A percentile compares a stretch with the other conserved stretches of the same genome.
phyloP scores from a whole-genome alignment of 2,113 vertebrate genomes.

The Struthidea cinerea region DNA sequence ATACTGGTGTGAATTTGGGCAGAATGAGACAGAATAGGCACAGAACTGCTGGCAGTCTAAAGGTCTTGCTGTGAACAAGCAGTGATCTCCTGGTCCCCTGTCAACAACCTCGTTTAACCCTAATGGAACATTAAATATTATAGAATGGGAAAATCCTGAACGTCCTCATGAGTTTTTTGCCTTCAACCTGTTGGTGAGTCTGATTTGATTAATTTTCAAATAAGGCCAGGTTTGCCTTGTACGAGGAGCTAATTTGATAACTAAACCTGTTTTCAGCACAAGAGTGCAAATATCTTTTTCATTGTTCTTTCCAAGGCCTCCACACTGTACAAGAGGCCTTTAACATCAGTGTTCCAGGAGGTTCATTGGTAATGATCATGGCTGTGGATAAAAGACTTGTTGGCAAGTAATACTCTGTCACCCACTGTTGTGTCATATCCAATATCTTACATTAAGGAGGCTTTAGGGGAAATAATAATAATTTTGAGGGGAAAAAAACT shows the following conservation, averaged over 20 bases:
- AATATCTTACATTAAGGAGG: background rate
- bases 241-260: conserved; percentile 67
- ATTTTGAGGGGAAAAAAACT: conserved; percentile 35
- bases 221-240: conserved; percentile 61
- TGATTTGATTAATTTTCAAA: conserved; percentile 61
- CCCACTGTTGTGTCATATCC: background rate
- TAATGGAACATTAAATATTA: background rate
- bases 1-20: background rate
- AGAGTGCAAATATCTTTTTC: conserved; percentile 53
- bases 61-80: background rate
- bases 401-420: background rate
- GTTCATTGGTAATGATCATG: background rate
- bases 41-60: background rate
- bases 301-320: conserved; percentile 26
- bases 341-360: background rate
- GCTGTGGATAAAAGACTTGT: conserved; percentile 27
- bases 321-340: background rate
- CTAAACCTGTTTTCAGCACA: conserved; percentile 67
- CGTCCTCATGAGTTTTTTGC: background rate
- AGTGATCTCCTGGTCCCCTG: background rate
- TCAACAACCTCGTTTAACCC: background rate
- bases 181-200: background rate
- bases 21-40: background rate
- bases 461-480: conserved; percentile 49
- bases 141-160: background rate